Percentiles rank a stretch among this genome's conserved stretches.
Evolutionary conservation across 1,140 invertebrate species (phyloP).

Genomic region (Brachionus rubens): DNA sequence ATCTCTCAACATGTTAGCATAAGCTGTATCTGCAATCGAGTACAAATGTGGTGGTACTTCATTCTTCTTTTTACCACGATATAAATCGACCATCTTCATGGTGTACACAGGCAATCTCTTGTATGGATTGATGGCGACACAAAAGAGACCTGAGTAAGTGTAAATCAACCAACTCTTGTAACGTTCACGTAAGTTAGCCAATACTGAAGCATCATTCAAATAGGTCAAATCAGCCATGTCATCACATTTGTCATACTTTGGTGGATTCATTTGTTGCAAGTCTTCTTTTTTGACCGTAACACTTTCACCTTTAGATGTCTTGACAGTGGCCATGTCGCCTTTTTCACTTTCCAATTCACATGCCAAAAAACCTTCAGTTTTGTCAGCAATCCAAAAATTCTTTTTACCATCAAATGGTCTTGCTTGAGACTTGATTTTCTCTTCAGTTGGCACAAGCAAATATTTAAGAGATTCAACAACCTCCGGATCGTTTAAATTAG

Average conservation of each 20-base stretch:
- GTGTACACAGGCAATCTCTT: conserved; percentile 99
- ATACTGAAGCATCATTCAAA: conserved; percentile 97
- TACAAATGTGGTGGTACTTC: conserved; percentile 99
- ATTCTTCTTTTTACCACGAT: conserved; percentile 96
- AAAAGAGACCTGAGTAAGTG: conserved; percentile 99
- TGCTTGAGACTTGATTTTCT: conserved; percentile 65
- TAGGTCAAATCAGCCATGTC: conserved; percentile 99
- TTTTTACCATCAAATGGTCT: conserved; percentile 99
- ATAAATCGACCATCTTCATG: conserved; percentile 86
- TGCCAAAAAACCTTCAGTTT: conserved; percentile 91
- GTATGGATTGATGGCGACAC: conserved; percentile 99
- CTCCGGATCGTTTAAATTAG: conserved; percentile 46
- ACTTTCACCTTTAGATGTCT: conserved; percentile 58
- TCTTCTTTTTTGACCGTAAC: conserved; percentile 91
- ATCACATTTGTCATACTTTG: conserved; percentile 98
- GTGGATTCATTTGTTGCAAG: conserved; percentile 96
- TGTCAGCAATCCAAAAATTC: conserved; percentile 95
- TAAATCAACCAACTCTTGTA: conserved; percentile 97
- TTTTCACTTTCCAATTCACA: conserved; percentile 97
- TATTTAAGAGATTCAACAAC: conserved; percentile 47
- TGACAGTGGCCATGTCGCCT: conserved; percentile 90
- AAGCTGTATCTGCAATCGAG: conserved; percentile 98
- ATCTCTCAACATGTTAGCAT: conserved; percentile 88
- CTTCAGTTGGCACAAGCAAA: conserved; percentile 27
- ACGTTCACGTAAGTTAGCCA: conserved; percentile 96